A percentile compares a stretch with the other conserved stretches of the same genome.
Evolutionary conservation across 2,888 invertebrate genomes (phyloP).

Genomic region (Portevinia maculata): DNA sequence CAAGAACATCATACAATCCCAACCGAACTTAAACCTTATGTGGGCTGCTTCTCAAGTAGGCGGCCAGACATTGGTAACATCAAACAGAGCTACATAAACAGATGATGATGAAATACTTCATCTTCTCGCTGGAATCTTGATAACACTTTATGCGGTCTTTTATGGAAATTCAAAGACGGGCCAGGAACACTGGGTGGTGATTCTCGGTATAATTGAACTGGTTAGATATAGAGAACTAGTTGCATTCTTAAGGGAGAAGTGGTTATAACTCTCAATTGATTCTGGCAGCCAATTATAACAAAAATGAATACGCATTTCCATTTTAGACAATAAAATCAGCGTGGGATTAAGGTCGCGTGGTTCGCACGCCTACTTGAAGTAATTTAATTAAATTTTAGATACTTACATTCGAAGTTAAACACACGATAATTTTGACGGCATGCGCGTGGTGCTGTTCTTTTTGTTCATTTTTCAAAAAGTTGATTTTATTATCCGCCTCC

Average conservation of each 20-base stretch:
- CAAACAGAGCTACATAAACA: background rate
- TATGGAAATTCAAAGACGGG: conserved; percentile 31
- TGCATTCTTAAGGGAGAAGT: background rate
- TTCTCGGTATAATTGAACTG: conserved; percentile 29
- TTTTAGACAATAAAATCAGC: conserved; percentile 9
- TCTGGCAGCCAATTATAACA: background rate
- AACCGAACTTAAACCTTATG: conserved; percentile 51
- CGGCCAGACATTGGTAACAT: conserved; percentile 54
- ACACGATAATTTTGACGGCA: conserved; percentile 44
- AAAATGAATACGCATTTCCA: conserved; percentile 4
- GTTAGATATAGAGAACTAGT: background rate
- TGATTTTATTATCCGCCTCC: conserved; percentile 16
- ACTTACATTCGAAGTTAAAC: conserved; percentile 20
- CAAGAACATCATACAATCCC: conserved; percentile 8
- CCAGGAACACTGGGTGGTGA: background rate
- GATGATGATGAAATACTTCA: conserved; percentile 35
- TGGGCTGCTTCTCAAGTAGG: conserved; percentile 67
- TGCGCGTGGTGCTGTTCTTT: conserved; percentile 40
- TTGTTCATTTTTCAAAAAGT: too few species aligned
- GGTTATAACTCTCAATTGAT: background rate
- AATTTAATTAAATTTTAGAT: conserved; percentile 19
- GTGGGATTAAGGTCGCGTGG: conserved; percentile 49
- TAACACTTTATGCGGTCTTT: conserved; percentile 35
- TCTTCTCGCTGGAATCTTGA: conserved; percentile 8
- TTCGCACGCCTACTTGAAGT: conserved; percentile 41